Conservation (phyloP, 1,140 invertebrate genomes). For the Calycopis cecrops region DNA sequence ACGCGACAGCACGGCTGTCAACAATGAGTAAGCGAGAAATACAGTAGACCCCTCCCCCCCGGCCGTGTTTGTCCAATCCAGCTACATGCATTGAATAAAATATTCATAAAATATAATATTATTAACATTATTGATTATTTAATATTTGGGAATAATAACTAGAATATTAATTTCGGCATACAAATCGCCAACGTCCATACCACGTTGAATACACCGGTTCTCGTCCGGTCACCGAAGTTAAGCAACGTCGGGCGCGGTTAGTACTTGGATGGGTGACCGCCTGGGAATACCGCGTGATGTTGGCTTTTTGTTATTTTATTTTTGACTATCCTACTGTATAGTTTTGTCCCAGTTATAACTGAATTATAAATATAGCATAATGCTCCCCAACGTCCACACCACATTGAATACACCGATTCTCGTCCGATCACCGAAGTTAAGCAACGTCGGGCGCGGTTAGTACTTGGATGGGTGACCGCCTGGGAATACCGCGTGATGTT, state of each 20-base stretch:
- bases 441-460: conserved; percentile 36
- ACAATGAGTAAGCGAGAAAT: too few relatives aligned
- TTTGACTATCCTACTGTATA: too few relatives aligned
- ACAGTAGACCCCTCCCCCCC: too few relatives aligned
- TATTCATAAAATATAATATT: too few relatives aligned
- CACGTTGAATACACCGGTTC: conserved; percentile 42
- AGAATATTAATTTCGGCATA: too few relatives aligned
- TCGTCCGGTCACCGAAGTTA: conserved; percentile 39
- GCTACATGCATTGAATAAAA: too few relatives aligned
- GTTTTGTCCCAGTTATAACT: too few relatives aligned
- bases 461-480: conserved; percentile 37
- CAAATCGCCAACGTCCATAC: conserved; percentile 44
- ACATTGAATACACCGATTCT: conserved; percentile 42
- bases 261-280: conserved; percentile 37
- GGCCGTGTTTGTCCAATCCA: too few relatives aligned
- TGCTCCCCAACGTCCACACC: conserved; percentile 45
- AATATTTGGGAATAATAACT: too few relatives aligned
- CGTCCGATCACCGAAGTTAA: conserved; percentile 39
- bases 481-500: conserved; percentile 30
- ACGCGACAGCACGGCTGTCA: too few relatives aligned
- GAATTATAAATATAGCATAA: too few relatives aligned
- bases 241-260: conserved; percentile 36
- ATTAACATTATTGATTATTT: too few relatives aligned
- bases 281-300: conserved; percentile 31
- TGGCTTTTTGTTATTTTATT: conserved; percentile 13